These are phyloP conservation scores for Onychorhynchus coronatus DNA, from an alignment of 2,113 vertebrate species.

Conservation along the genomic window DNA sequence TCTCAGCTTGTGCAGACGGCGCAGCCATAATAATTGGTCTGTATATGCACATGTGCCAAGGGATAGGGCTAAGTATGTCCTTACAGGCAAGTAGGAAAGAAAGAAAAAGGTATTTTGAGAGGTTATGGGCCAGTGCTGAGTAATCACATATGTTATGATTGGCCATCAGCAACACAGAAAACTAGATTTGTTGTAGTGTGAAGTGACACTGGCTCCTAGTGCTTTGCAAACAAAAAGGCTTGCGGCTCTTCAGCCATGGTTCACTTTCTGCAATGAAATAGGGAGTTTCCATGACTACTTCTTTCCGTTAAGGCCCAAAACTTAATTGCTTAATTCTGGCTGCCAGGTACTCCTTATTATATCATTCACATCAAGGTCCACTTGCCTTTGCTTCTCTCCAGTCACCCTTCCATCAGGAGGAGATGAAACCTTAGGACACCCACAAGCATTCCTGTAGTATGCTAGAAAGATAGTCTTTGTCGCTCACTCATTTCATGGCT, in stretches of 20 bases:
- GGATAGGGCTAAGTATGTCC: neutral
- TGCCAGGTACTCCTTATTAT: neutral
- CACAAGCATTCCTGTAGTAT: neutral
- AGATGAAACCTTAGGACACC: neutral
- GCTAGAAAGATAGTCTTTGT: neutral
- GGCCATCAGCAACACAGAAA: neutral
- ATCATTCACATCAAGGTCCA: neutral
- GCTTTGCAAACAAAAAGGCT: neutral
- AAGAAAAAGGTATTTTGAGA: neutral
- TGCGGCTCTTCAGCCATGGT: neutral
- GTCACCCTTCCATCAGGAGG: neutral
- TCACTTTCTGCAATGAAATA: neutral
- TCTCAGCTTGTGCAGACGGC: neutral
- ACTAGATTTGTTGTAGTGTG: neutral
- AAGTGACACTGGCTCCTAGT: neutral
- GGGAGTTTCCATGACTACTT: neutral
- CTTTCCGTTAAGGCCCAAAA: neutral
- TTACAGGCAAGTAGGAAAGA: neutral
- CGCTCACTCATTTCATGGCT: neutral
- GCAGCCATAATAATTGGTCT: neutral
- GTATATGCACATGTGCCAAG: neutral
- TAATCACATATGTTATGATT: neutral
- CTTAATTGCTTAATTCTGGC: neutral
- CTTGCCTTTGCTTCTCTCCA: neutral
- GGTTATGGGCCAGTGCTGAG: neutral